Evolutionary conservation across 2,888 invertebrate genomes (phyloP), one percentile per base, ranked within the genome.

Genomic region (Euspilapteryx auroguttella): DNA sequence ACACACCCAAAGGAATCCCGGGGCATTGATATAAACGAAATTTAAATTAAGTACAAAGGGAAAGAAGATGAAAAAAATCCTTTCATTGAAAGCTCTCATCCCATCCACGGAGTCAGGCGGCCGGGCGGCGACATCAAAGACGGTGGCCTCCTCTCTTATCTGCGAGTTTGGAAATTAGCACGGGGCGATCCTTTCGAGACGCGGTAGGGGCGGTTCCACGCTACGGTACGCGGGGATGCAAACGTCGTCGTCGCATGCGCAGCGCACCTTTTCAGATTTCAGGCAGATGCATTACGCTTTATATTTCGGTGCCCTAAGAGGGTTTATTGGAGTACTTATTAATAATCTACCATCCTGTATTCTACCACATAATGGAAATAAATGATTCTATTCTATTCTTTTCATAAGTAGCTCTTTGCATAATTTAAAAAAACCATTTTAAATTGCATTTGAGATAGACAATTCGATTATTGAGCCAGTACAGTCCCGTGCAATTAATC

Each of bases 41-140:
- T 75, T 75, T 75, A 75, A 75, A 75, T 75, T 75, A 75, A 75
- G 69, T 73, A 75, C 75, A 75, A 75, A 75, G 71, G 64, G 64
- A 73, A 68, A 64, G 68, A 63, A 69, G 69, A 69, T 66, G 64
- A 68, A 71, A 75, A 69, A 75, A 73, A 75, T 75, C 75, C 75
- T 75, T 75, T 75, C 73, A 75, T 68, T 68, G 73, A 71, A 65
- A 68, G 69, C 71, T 66, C 69, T 71, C 71, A 65, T 69, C 61
- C 58, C 57, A 56, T n/a, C n/a, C n/a, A n/a, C n/a, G n/a, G 55
- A 64, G 69, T 66, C 61, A 63, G 65, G 62, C 66, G 68, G 68
- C 62, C 62, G 45, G 63, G 63, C 64, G 66, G 71, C 65, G 56
- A 73, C 73, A 73, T 73, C 73, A 73, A 73, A 75, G 73, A 66